phyloP scores from a whole-genome alignment of 2,113 vertebrate genomes.

The Erythrolamprus reginae region DNA sequence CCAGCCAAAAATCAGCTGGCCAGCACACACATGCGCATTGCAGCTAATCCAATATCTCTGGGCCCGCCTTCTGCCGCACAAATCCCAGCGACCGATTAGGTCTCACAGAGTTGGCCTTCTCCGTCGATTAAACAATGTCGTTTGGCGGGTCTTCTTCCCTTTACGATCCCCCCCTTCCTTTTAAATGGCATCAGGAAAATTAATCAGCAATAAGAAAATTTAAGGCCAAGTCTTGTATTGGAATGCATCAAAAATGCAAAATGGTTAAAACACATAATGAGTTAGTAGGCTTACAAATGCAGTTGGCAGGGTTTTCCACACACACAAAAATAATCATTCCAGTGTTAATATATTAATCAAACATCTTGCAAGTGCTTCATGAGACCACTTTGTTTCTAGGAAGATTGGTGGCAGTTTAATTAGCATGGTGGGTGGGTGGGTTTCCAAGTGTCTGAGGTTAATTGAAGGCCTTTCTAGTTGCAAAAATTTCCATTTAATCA shows the following conservation, averaged over 20 bases:
- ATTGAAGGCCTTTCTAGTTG: constrained; percentile 10
- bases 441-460: too few relatives aligned
- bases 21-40: too few relatives aligned
- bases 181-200: not conserved
- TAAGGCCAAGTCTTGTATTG: not conserved
- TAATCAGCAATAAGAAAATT: not conserved
- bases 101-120: too few relatives aligned
- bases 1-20: too few relatives aligned
- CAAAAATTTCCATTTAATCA: constrained; percentile 14
- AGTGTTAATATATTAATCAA: constrained; percentile 4
- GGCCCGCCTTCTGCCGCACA: too few relatives aligned
- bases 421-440: not conserved
- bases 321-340: not conserved
- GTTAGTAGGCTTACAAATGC: not conserved
- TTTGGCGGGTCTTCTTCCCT: too few relatives aligned
- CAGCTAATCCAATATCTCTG: too few relatives aligned
- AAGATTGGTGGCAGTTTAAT: constrained; percentile 20
- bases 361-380: not conserved
- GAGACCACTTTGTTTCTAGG: constrained; percentile 6
- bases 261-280: not conserved
- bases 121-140: too few relatives aligned
- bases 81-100: too few relatives aligned
- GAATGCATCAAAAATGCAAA: not conserved
- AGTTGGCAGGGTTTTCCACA: not conserved
- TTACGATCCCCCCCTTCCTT: not conserved